Conservation (phyloP, 2,888 invertebrate genomes). For the Yponomeuta cagnagella region DNA sequence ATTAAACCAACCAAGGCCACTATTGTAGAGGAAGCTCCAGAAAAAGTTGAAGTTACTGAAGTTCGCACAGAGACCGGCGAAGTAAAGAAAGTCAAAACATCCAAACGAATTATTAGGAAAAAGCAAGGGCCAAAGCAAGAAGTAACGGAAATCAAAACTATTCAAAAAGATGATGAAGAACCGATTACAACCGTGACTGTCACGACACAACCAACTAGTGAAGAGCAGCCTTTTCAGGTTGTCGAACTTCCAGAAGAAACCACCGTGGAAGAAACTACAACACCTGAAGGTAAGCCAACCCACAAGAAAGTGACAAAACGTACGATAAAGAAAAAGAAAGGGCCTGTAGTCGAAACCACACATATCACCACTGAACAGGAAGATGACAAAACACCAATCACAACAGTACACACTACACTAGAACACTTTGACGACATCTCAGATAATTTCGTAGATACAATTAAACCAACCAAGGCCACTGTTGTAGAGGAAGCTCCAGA, state of each 20-base stretch:
- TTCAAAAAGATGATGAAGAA: constrained; percentile 34
- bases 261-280: constrained; percentile 22
- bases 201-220: constrained; percentile 22
- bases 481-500: constrained; percentile 28
- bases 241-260: constrained; percentile 42
- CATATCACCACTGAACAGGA: constrained; percentile 64
- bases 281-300: constrained; percentile 23
- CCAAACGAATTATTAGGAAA: constrained; percentile 35
- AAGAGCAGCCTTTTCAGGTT: constrained; percentile 27
- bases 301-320: constrained; percentile 17
- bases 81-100: constrained; percentile 23
- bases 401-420: constrained; percentile 31
- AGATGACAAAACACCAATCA: constrained; percentile 35
- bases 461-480: constrained; percentile 16
- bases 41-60: constrained; percentile 42
- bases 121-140: constrained; percentile 41
- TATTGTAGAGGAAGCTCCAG: constrained; percentile 25
- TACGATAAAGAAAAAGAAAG: constrained; percentile 36
- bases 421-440: constrained; percentile 18
- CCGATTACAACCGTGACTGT: too few relatives aligned
- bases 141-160: constrained; percentile 39
- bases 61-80: constrained; percentile 30
- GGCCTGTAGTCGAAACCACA: constrained; percentile 48
- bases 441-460: constrained; percentile 7
- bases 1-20: constrained; percentile 23